These are phyloP conservation scores for Drosophila kanapiae DNA, from an alignment of 1,140 invertebrate genomes.

Conservation along the genomic window DNA sequence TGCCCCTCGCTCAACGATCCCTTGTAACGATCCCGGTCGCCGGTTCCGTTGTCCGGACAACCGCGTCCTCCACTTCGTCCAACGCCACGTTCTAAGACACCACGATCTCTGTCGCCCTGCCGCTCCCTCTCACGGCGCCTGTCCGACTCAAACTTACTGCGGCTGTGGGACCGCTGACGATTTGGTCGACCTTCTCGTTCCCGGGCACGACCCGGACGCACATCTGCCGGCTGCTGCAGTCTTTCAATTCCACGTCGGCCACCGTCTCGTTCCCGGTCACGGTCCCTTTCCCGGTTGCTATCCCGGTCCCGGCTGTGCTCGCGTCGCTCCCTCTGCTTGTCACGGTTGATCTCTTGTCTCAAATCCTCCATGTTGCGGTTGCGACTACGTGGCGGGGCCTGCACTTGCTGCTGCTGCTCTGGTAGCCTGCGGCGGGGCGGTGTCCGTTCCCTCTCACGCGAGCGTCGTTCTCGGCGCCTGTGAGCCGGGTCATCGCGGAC, in stretches of 20 bases:
- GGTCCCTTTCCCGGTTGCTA: slow-evolving; percentile 53
- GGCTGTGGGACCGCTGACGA: slow-evolving; percentile 77
- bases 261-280: slow-evolving; percentile 65
- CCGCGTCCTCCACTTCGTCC: slow-evolving; percentile 77
- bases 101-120: slow-evolving; percentile 60
- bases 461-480: slow-evolving; percentile 49
- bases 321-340: slow-evolving; percentile 75
- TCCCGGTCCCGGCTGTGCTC: slow-evolving; percentile 69
- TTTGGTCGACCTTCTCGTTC: slow-evolving; percentile 72
- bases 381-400: slow-evolving; percentile 36
- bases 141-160: slow-evolving; percentile 82
- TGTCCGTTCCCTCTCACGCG: slow-evolving; percentile 53
- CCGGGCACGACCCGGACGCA: slow-evolving; percentile 39
- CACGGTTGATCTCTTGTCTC: slow-evolving; percentile 80
- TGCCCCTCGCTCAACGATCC: slow-evolving; percentile 94
- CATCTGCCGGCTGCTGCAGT: background rate
- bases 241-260: slow-evolving; percentile 4
- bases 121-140: slow-evolving; percentile 69
- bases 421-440: slow-evolving; percentile 49
- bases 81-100: slow-evolving; percentile 48
- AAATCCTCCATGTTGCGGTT: slow-evolving; percentile 84
- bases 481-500: slow-evolving; percentile 34
- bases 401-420: slow-evolving; percentile 34
- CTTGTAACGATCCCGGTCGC: slow-evolving; percentile 84
- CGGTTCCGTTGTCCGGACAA: slow-evolving; percentile 65